Evolutionary conservation across 2,113 vertebrate species (phyloP).

Genomic region (Phaetusa simplex): DNA sequence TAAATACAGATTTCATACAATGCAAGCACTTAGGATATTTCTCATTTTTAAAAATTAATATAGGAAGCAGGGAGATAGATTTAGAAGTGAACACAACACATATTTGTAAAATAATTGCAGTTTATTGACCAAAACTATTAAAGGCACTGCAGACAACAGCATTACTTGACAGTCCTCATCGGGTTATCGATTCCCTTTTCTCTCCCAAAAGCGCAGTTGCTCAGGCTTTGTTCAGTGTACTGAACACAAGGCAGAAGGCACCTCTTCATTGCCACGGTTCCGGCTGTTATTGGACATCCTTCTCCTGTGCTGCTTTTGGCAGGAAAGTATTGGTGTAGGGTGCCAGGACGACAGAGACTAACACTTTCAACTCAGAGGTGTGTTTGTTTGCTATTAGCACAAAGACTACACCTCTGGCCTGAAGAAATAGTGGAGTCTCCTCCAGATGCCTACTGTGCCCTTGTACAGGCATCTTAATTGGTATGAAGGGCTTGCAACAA

Average conservation of each 20-base stretch:
- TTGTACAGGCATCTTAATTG: not conserved
- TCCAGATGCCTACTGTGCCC: not conserved
- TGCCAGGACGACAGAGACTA: not conserved
- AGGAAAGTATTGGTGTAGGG: not conserved
- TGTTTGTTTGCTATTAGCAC: not conserved
- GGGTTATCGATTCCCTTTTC: conserved; percentile 11
- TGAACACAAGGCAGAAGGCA: not conserved
- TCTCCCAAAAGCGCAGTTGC: not conserved
- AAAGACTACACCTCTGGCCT: not conserved
- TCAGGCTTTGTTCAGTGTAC: not conserved
- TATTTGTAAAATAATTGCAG: conserved; percentile 42
- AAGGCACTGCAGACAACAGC: conserved; percentile 5
- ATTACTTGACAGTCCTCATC: not conserved
- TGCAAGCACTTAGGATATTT: not conserved
- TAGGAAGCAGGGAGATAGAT: not conserved
- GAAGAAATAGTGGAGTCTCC: not conserved
- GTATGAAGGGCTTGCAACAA: not conserved
- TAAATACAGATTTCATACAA: not conserved
- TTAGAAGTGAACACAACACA: not conserved
- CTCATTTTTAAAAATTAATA: conserved; percentile 31
- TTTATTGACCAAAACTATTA: conserved; percentile 31
- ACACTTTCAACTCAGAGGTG: not conserved
- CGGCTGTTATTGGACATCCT: not conserved
- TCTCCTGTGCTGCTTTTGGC: not conserved
- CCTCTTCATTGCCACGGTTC: not conserved